Conservation (phyloP, 2,113 vertebrate species). For the Lophochroa leadbeateri region DNA sequence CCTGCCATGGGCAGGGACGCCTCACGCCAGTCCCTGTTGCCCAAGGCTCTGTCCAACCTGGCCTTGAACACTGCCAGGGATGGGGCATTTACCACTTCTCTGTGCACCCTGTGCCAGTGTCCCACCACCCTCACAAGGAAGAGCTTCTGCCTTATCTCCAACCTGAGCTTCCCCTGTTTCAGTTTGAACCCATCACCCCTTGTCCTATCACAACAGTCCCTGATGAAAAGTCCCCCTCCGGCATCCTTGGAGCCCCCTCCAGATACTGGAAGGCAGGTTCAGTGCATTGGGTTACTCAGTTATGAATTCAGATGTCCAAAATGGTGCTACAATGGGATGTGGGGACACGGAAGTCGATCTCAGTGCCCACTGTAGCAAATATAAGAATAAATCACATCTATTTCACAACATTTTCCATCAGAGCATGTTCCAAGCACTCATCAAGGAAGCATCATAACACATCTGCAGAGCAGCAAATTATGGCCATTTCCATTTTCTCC, state of each 20-base stretch:
- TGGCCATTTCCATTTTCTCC: background rate
- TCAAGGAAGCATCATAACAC: background rate
- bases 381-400: background rate
- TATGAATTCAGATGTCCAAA: background rate
- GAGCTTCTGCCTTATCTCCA: background rate
- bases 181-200: background rate
- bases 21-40: background rate
- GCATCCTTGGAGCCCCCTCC: background rate
- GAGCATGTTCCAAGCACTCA: background rate
- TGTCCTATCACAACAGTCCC: background rate
- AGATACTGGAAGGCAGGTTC: background rate
- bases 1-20: background rate
- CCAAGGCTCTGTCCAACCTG: background rate
- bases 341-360: background rate
- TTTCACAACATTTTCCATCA: background rate
- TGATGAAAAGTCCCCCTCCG: background rate
- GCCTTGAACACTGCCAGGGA: background rate
- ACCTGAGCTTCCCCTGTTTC: background rate
- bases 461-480: background rate
- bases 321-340: background rate
- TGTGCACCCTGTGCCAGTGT: background rate
- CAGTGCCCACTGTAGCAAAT: background rate
- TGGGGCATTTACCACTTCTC: background rate
- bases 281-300: background rate
- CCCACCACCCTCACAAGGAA: background rate